Base-by-base conservation (phyloP, 2,113 vertebrate species). In the Sinocyclocheilus grahami region DNA sequence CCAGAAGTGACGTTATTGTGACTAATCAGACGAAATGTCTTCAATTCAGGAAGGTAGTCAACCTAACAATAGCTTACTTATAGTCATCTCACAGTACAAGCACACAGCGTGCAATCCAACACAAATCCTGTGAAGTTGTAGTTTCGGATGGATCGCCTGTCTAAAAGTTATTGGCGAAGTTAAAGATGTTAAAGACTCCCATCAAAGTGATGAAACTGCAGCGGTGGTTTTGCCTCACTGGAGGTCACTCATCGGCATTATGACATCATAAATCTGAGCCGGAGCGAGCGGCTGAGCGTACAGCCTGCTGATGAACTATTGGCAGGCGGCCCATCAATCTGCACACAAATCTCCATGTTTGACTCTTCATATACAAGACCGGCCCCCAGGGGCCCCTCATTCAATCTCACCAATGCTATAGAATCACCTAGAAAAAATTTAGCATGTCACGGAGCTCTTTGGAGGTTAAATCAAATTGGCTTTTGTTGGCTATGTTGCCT, bases 1-100 rank as follows among this genome's bases (percentile, higher is more conserved):
- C 24, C 24, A 65, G 63, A 30, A 30, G 11, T 30, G 63, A 65
- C 62, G 0, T 12, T 37, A 86, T 76, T 79, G 80, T 83, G 87
- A 88, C 78, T 88, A 84, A 86, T 85, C 87, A 83, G 48, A 83
- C 78, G 69, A 83, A 88, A 79, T 63, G 18, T n/a, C 78, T 85
- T 74, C 14, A 20, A n/a, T 78, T 63, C 27, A 18, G 37, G 6
- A 63, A 63, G 60, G 60, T 4, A 24, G 62, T 24, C 62, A 63
- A 5, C 62, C 11, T 13, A 2, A 63, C 3, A 24, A 69, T 69
- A 33, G 65, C 65, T 37, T 69, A 8, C 65, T 69, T 9, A 37
- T 42, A 37, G 7, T 71, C 1, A 3, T 33, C 30, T 69, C 65
- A 18, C 14, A 33, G 33, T 37, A 69, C 30, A 3, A 33, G 6